These are phyloP conservation scores for Perdita meconis DNA, from an alignment of 2,888 invertebrate species.

Conservation along the genomic window DNA sequence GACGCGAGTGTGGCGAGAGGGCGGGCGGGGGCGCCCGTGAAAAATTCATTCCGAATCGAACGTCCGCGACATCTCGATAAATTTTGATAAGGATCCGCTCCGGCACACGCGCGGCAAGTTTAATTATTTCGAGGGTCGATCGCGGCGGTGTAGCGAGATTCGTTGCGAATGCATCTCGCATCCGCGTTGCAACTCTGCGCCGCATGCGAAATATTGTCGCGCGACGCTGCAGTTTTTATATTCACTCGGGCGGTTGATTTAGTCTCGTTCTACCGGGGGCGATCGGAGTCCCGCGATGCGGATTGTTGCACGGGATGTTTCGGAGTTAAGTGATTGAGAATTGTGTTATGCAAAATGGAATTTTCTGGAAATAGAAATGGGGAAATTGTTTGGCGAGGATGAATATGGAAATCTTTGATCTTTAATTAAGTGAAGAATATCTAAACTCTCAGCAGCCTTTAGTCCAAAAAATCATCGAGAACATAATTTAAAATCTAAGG, in stretches of 20 bases:
- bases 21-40: neutral
- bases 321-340: too few species aligned
- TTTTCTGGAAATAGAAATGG: too few species aligned
- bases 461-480: too few species aligned
- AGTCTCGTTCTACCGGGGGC: neutral
- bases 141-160: neutral
- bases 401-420: too few species aligned
- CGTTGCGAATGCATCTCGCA: neutral
- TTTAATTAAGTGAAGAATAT: too few species aligned
- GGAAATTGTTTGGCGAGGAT: too few species aligned
- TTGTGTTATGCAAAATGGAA: too few species aligned
- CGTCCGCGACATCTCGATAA: neutral
- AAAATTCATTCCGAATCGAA: neutral
- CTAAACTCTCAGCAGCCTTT: too few species aligned
- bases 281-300: neutral
- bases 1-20: neutral
- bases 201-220: neutral
- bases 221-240: neutral
- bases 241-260: neutral
- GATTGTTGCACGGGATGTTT: too few species aligned
- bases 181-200: neutral
- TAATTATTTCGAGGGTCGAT: neutral
- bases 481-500: too few species aligned
- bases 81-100: neutral
- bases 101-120: neutral